Evolutionary conservation across 1,140 invertebrate genomes (phyloP), one percentile per base, ranked within the genome.

Genomic region (Cyphomyrmex costatus): DNA sequence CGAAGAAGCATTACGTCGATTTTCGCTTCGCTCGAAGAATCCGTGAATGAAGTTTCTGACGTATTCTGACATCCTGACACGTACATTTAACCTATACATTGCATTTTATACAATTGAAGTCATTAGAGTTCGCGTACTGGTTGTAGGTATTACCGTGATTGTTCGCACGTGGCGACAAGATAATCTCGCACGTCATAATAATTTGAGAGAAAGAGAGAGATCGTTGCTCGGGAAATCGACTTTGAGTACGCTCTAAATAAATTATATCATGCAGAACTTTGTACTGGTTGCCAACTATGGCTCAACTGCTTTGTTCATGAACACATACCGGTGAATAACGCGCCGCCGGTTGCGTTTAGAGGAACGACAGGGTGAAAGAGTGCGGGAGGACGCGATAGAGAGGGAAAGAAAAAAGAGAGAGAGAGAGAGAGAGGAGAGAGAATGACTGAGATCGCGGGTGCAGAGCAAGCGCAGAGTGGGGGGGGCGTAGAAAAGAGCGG

Each of bases 211-310:
- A 46, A 33, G 30, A 24, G 30, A 36, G 8, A 53, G 42, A 65
- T 27, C 27, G 16, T 24, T 27, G 21, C 3, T 16, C n/a, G 24
- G 14, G 12, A 58, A 71, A 66, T 66, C 60, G 24, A 60, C 63
- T 36, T 80, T n/a, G 63, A 61, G 30, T 3, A 33, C 30, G 21
- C n/a, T 56, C 33, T 6, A 71, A 56, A 71, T 36, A 56, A 36
- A 19, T 19, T 60, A 24, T 79, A 74, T 79, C 86, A 56, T 53
- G n/a, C 53, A 77, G 76, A 88, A 89, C 84, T 91, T 91, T 90
- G 66, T 88, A 88, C 87, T 76, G 85, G 77, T 49, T 76, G 82
- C 27, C 79, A 86, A 80, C 73, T 86, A 71, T 71, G 84, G 74
- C 49, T 58, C 21, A 14, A 53, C 14, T 46, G 51, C 51, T 71